These are phyloP conservation scores for Callimorpha dominula DNA, from an alignment of 2,888 invertebrate genomes.

Conservation along the genomic window DNA sequence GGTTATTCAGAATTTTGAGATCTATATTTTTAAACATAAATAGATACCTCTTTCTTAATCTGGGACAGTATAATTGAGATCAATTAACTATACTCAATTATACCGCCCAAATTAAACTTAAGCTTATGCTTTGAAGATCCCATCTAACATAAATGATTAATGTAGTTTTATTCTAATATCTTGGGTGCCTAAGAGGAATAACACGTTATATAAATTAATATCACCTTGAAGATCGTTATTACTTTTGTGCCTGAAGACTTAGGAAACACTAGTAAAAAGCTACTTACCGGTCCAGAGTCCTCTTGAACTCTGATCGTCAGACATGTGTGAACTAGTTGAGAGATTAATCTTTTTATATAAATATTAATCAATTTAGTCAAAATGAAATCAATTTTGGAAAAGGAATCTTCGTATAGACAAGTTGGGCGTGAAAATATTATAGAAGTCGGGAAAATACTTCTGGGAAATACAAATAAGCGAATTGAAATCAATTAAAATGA, in stretches of 20 bases:
- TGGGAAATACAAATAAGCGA: constrained; percentile 1
- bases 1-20: neutral
- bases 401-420: too few species aligned
- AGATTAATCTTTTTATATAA: neutral
- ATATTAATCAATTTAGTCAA: neutral
- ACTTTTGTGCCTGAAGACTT: neutral
- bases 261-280: neutral
- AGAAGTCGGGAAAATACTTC: neutral
- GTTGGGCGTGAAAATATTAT: neutral
- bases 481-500: constrained; percentile 41
- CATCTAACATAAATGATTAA: neutral
- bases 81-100: neutral
- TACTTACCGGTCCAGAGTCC: neutral
- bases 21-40: neutral
- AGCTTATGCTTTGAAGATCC: neutral
- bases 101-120: neutral
- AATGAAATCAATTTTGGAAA: neutral
- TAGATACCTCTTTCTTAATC: neutral
- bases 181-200: neutral
- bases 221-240: neutral
- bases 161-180: neutral
- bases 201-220: neutral
- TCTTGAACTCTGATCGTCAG: neutral
- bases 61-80: neutral
- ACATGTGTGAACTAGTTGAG: neutral